These are phyloP conservation scores for Cottus gobio DNA, from an alignment of 2,113 vertebrate species.

Conservation along the genomic window DNA sequence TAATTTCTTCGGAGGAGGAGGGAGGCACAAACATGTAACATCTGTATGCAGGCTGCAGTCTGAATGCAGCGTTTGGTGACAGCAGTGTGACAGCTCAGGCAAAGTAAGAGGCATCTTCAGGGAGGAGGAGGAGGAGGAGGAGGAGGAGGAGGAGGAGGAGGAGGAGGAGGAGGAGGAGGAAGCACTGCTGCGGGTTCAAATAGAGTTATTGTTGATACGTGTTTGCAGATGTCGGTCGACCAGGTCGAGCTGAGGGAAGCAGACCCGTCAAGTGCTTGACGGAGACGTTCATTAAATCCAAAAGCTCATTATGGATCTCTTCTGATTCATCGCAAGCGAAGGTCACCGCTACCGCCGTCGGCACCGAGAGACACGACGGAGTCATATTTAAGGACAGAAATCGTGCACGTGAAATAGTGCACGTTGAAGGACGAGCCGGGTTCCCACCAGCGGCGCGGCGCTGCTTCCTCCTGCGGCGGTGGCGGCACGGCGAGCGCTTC, in stretches of 20 bases:
- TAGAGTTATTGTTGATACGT: too few relatives aligned
- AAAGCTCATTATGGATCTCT: neutral
- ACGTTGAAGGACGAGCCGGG: neutral
- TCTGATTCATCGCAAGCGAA: neutral
- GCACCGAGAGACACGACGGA: too few relatives aligned
- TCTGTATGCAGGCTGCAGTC: constrained; percentile 27
- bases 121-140: constrained; percentile 11
- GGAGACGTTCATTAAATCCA: too few relatives aligned
- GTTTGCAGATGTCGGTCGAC: too few relatives aligned
- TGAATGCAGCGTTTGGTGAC: constrained; percentile 15
- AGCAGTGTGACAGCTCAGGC: constrained; percentile 1
- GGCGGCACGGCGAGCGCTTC: neutral
- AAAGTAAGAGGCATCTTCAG: constrained; percentile 1
- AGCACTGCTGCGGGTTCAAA: neutral
- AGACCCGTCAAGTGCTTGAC: too few relatives aligned
- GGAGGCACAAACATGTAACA: neutral
- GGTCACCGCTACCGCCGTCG: neutral
- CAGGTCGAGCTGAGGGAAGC: neutral
- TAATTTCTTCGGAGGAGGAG: neutral
- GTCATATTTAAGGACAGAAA: neutral
- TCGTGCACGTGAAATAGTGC: neutral
- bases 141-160: neutral
- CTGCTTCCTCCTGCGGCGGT: neutral
- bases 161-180: constrained; percentile 3
- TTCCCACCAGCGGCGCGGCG: neutral